A percentile compares a stretch with the other conserved stretches of the same genome.
Conservation (phyloP, 2,888 invertebrate genomes). For the Rhingia rostrata region DNA sequence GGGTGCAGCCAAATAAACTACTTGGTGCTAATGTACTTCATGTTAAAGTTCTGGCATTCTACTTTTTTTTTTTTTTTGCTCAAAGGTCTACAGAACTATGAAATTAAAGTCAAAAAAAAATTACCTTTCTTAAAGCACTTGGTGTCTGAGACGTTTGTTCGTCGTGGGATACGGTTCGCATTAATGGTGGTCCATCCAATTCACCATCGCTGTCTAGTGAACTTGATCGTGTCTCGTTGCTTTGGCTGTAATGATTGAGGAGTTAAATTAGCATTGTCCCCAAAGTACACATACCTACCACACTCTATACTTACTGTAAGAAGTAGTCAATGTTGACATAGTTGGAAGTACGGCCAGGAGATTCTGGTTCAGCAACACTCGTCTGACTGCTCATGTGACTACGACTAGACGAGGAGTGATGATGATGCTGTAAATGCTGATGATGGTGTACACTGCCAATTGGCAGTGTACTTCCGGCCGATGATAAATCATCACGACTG, state of each 20-base stretch:
- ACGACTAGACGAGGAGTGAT: conserved; percentile 71
- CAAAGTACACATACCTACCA: neutral
- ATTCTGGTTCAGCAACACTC: conserved; percentile 87
- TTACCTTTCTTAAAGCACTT: conserved; percentile 82
- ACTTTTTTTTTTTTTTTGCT: conserved; percentile 6
- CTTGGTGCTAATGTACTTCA: conserved; percentile 31
- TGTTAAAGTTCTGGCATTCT: conserved; percentile 18
- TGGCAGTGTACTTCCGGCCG: conserved; percentile 85
- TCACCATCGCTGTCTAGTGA: conserved; percentile 85
- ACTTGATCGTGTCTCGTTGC: conserved; percentile 83
- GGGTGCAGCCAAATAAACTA: conserved; percentile 22
- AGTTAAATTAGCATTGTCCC: conserved; percentile 10
- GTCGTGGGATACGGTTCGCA: conserved; percentile 87
- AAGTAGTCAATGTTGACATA: conserved; percentile 97
- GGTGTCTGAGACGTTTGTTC: conserved; percentile 84
- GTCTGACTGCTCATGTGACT: conserved; percentile 82
- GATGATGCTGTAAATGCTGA: conserved; percentile 71
- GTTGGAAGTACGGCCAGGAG: conserved; percentile 91
- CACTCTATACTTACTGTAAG: conserved; percentile 87
- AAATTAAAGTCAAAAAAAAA: conserved; percentile 1
- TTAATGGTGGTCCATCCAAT: conserved; percentile 84
- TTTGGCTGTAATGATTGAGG: conserved; percentile 78
- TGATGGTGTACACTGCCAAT: conserved; percentile 79
- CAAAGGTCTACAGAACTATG: neutral
- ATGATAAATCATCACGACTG: conserved; percentile 87